Evolutionary conservation across 2,113 vertebrate genomes (phyloP).

Genomic region (Macrotus californicus): DNA sequence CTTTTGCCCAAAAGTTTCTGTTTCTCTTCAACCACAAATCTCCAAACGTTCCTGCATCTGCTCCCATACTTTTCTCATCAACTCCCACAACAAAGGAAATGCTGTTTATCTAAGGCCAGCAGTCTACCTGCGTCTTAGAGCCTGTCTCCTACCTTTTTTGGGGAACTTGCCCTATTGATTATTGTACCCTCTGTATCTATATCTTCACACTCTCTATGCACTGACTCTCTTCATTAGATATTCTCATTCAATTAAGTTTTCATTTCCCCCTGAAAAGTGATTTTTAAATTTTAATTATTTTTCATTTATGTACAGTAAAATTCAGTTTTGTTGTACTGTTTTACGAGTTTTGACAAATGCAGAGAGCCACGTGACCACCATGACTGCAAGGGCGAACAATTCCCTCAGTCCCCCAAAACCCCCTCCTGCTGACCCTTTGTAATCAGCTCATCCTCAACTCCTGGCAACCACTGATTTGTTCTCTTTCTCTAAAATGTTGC

Average conservation of each 20-base stretch:
- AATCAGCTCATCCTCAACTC: not conserved
- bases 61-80: not conserved
- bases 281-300: not conserved
- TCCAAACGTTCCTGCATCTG: not conserved
- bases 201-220: not conserved
- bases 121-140: not conserved
- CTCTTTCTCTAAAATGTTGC: not conserved
- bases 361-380: not conserved
- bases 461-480: not conserved
- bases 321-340: not conserved
- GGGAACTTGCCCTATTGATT: not conserved
- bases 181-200: not conserved
- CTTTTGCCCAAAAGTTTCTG: not conserved
- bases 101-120: not conserved
- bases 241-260: not conserved
- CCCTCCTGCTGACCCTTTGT: not conserved
- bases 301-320: not conserved
- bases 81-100: not conserved
- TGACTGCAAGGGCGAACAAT: not conserved
- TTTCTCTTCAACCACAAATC: not conserved
- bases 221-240: not conserved
- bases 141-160: not conserved
- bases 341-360: not conserved
- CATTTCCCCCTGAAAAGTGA: not conserved
- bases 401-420: not conserved